Evolutionary conservation across 2,797 vertebrate species (phyloP).

Genomic region (Threskiornis aethiopicus): DNA sequence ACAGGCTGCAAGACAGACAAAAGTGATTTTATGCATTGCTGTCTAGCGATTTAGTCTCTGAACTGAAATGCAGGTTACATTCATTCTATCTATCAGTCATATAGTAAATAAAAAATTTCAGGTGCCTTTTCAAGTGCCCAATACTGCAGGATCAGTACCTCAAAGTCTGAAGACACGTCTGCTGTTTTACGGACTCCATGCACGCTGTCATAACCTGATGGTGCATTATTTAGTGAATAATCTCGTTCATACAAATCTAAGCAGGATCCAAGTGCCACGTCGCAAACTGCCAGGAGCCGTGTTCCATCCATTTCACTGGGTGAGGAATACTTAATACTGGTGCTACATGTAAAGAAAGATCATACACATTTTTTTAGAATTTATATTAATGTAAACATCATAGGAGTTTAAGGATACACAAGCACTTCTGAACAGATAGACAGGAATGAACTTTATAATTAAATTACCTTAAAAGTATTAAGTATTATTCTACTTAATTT

Average conservation of each 20-base stretch:
- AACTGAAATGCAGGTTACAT: not conserved
- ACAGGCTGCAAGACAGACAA: not conserved
- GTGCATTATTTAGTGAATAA: constrained; percentile 73
- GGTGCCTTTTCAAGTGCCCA: not conserved
- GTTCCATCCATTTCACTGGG: constrained; percentile 75
- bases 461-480: not conserved
- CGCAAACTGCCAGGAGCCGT: constrained; percentile 82
- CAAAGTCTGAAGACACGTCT: constrained; percentile 74
- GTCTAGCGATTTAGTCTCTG: not conserved
- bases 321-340: constrained; percentile 81
- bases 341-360: constrained; percentile 57
- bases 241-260: constrained; percentile 67
- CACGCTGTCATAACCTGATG: constrained; percentile 80
- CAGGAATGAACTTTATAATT: not conserved
- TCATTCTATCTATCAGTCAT: not conserved
- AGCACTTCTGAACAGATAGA: not conserved
- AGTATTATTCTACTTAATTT: not conserved
- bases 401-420: not conserved
- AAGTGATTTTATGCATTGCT: not conserved
- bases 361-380: not conserved
- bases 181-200: constrained; percentile 72
- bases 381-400: not conserved
- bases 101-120: not conserved
- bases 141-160: constrained; percentile 70
- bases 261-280: constrained; percentile 83